Conservation (phyloP, 2,888 invertebrate genomes). For the Pogonocherus hispidulus region DNA sequence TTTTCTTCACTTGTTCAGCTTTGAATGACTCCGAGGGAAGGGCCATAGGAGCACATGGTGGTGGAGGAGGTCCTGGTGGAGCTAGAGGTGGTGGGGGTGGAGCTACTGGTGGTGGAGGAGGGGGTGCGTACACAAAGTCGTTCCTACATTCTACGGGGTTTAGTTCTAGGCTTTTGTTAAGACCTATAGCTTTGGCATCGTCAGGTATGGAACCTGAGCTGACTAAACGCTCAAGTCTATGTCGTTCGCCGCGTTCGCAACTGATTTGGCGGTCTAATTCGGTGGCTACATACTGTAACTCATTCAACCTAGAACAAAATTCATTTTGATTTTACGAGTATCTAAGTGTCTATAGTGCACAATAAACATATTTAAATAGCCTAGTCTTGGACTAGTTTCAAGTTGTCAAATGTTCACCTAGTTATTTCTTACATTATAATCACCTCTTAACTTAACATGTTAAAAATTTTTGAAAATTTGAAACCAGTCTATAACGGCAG, state of each 20-base stretch:
- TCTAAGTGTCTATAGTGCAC: no score
- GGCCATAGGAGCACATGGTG: conserved; percentile 74
- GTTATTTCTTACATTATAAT: no score
- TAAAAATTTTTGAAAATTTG: no score
- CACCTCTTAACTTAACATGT: no score
- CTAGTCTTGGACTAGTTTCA: no score
- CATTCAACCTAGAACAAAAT: conserved; percentile 60
- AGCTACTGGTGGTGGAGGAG: conserved; percentile 64
- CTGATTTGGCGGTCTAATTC: conserved; percentile 74
- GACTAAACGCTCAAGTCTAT: conserved; percentile 86
- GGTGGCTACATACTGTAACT: conserved; percentile 71
- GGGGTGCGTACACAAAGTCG: conserved; percentile 61
- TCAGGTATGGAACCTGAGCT: conserved; percentile 94
- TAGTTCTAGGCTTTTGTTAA: conserved; percentile 61
- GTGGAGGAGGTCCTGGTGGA: conserved; percentile 74
- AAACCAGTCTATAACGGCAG: no score
- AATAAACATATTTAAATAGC: no score
- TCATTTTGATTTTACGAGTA: no score
- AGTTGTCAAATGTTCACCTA: no score
- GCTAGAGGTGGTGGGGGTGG: conserved; percentile 74
- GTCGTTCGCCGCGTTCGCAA: conserved; percentile 85
- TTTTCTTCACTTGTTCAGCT: conserved; percentile 79
- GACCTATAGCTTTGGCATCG: conserved; percentile 85
- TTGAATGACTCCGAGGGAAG: conserved; percentile 74
- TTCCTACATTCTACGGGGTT: conserved; percentile 50